Evolutionary conservation across 2,797 vertebrate genomes (phyloP).

Genomic region (Enteromius viviparus): DNA sequence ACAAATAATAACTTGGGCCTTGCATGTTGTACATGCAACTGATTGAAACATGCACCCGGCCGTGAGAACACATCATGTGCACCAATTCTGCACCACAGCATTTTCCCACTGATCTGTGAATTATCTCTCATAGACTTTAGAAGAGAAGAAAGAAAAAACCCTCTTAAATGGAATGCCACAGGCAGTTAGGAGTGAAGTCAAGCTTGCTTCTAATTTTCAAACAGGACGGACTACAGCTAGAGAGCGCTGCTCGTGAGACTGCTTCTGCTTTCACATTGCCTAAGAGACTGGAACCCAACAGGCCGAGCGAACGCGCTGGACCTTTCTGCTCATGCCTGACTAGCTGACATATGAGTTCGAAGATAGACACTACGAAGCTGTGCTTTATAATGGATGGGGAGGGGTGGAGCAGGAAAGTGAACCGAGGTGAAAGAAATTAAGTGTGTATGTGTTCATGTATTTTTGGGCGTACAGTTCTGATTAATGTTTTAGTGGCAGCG

Average conservation of each 20-base stretch:
- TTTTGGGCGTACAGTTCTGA: conserved; percentile 41
- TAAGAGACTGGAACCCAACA: conserved; percentile 53
- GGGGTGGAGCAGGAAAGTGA: conserved; percentile 53
- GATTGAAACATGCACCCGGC: background rate
- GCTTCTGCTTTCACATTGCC: conserved; percentile 61
- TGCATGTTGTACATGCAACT: background rate
- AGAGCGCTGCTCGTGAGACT: conserved; percentile 63
- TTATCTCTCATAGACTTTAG: conserved; percentile 60
- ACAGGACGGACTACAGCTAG: conserved; percentile 68
- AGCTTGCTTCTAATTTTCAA: conserved; percentile 76
- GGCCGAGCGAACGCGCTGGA: conserved; percentile 54
- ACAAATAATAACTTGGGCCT: background rate
- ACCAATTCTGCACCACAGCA: background rate
- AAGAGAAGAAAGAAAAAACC: background rate
- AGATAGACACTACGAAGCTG: conserved; percentile 59
- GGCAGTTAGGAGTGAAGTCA: conserved; percentile 71
- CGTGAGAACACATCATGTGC: background rate
- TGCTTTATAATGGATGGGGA: conserved; percentile 56
- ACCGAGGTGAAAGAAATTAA: conserved; percentile 24
- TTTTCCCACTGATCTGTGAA: conserved; percentile 68
- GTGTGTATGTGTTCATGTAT: conserved; percentile 33
- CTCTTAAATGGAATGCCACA: conserved; percentile 70
- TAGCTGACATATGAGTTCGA: conserved; percentile 53
- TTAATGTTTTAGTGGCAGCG: conserved; percentile 37
- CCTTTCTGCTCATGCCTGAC: conserved; percentile 60